phyloP scores from a whole-genome alignment of 2,888 invertebrate genomes.

The Neelides folsomi region DNA sequence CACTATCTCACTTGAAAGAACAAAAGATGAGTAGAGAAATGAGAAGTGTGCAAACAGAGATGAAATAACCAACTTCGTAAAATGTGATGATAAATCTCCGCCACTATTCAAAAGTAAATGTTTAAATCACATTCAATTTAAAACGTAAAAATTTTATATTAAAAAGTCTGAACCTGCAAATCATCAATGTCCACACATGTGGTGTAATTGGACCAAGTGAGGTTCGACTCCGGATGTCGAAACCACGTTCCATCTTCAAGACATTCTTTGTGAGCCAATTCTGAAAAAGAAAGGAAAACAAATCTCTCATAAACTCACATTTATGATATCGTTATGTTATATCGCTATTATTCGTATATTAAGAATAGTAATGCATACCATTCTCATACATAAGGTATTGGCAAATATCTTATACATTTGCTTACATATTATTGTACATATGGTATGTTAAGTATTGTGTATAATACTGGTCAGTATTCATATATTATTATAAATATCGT shows the following conservation, averaged over 20 bases:
- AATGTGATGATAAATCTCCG: constrained; percentile 57
- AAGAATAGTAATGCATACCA: not conserved
- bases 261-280: constrained; percentile 66
- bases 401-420: too few species aligned
- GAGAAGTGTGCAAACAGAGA: constrained; percentile 70
- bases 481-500: too few species aligned
- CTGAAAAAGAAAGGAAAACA: constrained; percentile 42
- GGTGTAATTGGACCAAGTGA: constrained; percentile 81
- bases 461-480: too few species aligned
- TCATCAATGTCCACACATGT: constrained; percentile 63
- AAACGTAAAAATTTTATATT: not conserved
- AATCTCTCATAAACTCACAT: too few species aligned
- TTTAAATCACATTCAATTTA: too few species aligned
- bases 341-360: not conserved
- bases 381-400: too few species aligned
- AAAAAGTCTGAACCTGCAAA: constrained; percentile 44
- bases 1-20: constrained; percentile 66
- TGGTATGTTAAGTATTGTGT: too few species aligned
- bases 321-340: too few species aligned
- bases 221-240: constrained; percentile 57
- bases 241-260: constrained; percentile 68
- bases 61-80: constrained; percentile 71
- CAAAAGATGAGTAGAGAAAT: constrained; percentile 66
- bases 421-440: too few species aligned
- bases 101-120: constrained; percentile 49